These are phyloP conservation scores for Lynx canadensis DNA, from an alignment of 2,113 vertebrate genomes.

Conservation along the genomic window DNA sequence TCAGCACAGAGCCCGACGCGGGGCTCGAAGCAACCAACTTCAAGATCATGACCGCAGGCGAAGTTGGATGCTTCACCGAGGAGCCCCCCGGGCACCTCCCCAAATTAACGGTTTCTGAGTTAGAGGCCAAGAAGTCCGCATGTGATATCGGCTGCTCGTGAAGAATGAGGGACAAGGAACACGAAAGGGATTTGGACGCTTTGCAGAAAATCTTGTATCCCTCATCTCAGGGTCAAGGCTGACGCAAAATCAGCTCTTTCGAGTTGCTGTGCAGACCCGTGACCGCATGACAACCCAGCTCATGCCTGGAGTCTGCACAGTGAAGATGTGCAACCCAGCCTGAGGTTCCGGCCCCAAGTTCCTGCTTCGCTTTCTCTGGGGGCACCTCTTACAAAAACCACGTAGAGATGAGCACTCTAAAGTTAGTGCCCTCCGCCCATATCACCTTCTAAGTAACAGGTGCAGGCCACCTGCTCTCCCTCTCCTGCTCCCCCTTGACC, in stretches of 20 bases:
- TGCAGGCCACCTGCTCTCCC: neutral
- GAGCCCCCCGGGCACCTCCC: too few species aligned
- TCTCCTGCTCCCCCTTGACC: neutral
- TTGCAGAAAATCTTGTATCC: neutral
- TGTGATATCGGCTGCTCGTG: too few species aligned
- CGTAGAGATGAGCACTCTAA: neutral
- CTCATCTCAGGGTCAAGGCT: neutral
- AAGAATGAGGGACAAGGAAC: neutral
- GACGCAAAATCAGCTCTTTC: neutral
- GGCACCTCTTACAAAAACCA: neutral
- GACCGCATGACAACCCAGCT: neutral
- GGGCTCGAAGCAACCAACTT: too few species aligned
- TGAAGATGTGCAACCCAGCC: neutral
- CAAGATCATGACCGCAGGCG: too few species aligned
- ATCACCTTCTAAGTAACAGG: neutral
- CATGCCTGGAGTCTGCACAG: neutral
- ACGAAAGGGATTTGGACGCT: neutral
- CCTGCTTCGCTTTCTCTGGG: neutral
- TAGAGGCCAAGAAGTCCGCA: neutral
- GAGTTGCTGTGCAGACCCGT: neutral
- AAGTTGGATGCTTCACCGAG: accelerated
- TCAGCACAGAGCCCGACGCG: too few species aligned
- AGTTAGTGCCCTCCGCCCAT: neutral
- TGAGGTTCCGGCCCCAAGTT: neutral
- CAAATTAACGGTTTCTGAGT: neutral